Conservation (phyloP, 2,797 vertebrate genomes). For the Salarias fasciatus region DNA sequence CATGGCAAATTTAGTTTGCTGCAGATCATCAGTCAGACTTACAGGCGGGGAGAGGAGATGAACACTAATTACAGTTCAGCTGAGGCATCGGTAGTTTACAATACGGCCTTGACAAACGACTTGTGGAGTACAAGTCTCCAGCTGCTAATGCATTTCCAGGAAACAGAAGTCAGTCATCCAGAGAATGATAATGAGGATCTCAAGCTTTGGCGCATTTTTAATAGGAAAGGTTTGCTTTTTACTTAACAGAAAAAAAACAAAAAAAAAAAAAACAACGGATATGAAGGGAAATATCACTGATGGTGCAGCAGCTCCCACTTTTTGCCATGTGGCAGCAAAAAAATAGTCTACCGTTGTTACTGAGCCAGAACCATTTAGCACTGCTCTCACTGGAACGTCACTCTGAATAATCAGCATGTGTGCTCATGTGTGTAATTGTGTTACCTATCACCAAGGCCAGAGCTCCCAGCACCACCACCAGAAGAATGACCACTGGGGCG, state of each 20-base stretch:
- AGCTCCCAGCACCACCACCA: conserved; percentile 93
- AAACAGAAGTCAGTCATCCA: conserved; percentile 8
- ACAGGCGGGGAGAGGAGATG: conserved; percentile 52
- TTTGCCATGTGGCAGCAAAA: conserved; percentile 13
- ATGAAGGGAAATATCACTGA: background rate
- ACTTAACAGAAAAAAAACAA: background rate
- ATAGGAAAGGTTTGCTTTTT: background rate
- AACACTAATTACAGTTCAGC: conserved; percentile 62
- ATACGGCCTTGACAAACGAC: conserved; percentile 15
- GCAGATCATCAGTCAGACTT: conserved; percentile 48
- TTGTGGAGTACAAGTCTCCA: conserved; percentile 17
- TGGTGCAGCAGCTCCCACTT: background rate
- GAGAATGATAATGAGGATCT: conserved; percentile 11
- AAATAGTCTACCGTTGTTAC: background rate
- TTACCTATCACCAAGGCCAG: conserved; percentile 96
- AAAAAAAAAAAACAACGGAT: background rate
- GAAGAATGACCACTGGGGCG: conserved; percentile 90
- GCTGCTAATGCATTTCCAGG: conserved; percentile 16
- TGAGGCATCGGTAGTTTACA: conserved; percentile 37
- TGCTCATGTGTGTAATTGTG: conserved; percentile 27
- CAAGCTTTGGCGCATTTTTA: conserved; percentile 3
- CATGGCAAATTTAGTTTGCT: conserved; percentile 30
- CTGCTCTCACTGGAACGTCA: background rate
- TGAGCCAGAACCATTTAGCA: conserved; percentile 12
- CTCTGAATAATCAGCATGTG: conserved; percentile 16